Percentiles rank a stretch among this genome's conserved stretches.
Conservation (phyloP, 2,888 invertebrate species). For the Drosophila merina region DNA sequence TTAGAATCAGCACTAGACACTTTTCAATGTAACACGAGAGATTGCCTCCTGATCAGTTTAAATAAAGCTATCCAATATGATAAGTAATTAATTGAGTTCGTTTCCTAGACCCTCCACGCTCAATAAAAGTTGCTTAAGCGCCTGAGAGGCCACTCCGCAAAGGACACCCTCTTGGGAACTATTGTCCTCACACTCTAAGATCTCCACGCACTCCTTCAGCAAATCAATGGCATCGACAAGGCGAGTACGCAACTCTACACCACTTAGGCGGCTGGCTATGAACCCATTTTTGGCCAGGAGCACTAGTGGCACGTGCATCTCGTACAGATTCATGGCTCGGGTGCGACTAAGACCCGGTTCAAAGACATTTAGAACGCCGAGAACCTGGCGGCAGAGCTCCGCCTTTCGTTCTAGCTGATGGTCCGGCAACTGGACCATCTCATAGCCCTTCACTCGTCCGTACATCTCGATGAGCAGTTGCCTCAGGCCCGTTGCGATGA, state of each 20-base stretch:
- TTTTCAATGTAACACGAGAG: constrained; percentile 26
- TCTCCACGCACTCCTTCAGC: constrained; percentile 87
- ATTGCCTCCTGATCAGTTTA: constrained; percentile 20
- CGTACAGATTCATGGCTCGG: constrained; percentile 91
- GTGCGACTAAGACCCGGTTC: constrained; percentile 91
- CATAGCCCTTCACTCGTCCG: constrained; percentile 90
- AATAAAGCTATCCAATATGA: constrained; percentile 47
- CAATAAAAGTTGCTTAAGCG: constrained; percentile 78
- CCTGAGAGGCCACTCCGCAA: constrained; percentile 78
- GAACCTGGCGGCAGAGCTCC: constrained; percentile 88
- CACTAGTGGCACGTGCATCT: constrained; percentile 91
- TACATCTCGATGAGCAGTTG: constrained; percentile 91
- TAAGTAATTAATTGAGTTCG: constrained; percentile 54
- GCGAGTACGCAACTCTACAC: constrained; percentile 86
- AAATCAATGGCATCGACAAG: constrained; percentile 87
- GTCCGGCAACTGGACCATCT: constrained; percentile 89
- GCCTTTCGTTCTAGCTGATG: constrained; percentile 90
- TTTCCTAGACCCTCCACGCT: constrained; percentile 80
- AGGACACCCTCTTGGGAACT: constrained; percentile 82
- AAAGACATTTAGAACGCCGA: constrained; percentile 89
- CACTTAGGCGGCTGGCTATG: constrained; percentile 86
- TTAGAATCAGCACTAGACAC: constrained; percentile 19
- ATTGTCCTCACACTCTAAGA: constrained; percentile 88
- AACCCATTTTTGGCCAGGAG: constrained; percentile 88
- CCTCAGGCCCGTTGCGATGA: constrained; percentile 88